Evolutionary conservation across 2,797 vertebrate genomes (phyloP).

Genomic region (Diplodus sargus): DNA sequence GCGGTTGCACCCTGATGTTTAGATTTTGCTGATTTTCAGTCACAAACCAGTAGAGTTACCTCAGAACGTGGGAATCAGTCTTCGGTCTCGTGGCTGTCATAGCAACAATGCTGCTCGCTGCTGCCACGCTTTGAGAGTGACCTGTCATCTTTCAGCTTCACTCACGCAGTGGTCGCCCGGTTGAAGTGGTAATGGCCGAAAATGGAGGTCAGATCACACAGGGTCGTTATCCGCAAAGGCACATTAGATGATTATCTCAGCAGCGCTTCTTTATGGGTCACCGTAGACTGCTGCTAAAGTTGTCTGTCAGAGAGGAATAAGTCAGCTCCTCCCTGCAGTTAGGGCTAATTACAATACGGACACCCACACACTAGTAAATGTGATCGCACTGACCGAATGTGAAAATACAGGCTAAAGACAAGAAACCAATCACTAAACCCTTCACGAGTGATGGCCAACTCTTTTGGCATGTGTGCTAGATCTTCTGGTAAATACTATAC

Average conservation of each 20-base stretch:
- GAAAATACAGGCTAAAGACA: constrained; percentile 32
- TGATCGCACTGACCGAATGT: constrained; percentile 47
- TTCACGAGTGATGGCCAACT: not conserved
- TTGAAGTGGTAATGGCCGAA: constrained; percentile 64
- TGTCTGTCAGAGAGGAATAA: constrained; percentile 49
- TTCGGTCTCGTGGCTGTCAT: constrained; percentile 29
- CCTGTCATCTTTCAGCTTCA: constrained; percentile 52
- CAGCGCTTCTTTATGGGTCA: constrained; percentile 64
- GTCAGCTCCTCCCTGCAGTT: constrained; percentile 48
- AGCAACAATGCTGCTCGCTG: constrained; percentile 35
- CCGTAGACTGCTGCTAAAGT: constrained; percentile 49
- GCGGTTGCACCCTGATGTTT: constrained; percentile 2
- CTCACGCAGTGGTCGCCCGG: constrained; percentile 26
- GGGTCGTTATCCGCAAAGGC: constrained; percentile 61
- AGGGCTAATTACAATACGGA: constrained; percentile 49
- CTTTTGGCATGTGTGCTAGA: not conserved
- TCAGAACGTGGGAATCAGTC: constrained; percentile 15
- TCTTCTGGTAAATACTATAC: not conserved
- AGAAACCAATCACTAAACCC: constrained; percentile 11
- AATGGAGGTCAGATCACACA: constrained; percentile 66
- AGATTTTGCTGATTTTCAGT: constrained; percentile 36
- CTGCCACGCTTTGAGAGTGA: constrained; percentile 23
- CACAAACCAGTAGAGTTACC: constrained; percentile 26
- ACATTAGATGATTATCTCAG: constrained; percentile 68
- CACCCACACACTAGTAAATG: constrained; percentile 63